phyloP scores from a whole-genome alignment of 2,797 vertebrate species.

The Rhyacichthys aspro region DNA sequence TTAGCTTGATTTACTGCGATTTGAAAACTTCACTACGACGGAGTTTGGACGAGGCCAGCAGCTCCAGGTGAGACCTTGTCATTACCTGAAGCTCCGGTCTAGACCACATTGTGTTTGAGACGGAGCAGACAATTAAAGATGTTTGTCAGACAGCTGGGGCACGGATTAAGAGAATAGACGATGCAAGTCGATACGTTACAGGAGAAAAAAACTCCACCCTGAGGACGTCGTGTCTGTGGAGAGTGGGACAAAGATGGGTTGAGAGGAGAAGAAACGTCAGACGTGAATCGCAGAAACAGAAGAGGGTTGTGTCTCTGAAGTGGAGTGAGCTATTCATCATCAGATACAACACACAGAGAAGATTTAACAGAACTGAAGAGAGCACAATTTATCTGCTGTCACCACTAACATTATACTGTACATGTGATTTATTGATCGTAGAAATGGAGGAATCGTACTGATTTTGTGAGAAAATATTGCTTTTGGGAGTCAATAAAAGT shows the following conservation, averaged over 20 bases:
- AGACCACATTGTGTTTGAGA: conserved; percentile 32
- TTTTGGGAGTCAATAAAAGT: no score
- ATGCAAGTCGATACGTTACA: conserved; percentile 47
- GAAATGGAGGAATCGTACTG: no score
- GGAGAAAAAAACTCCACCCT: conserved; percentile 18
- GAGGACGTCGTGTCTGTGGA: conserved; percentile 17
- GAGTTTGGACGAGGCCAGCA: conserved; percentile 6
- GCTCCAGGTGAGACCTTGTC: conserved; percentile 41
- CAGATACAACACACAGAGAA: background rate
- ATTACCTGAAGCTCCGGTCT: conserved; percentile 55
- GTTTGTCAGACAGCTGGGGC: conserved; percentile 48
- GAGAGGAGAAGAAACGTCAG: conserved; percentile 1
- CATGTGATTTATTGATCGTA: no score
- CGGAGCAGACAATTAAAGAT: conserved; percentile 46
- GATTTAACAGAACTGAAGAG: no score
- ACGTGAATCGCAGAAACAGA: background rate
- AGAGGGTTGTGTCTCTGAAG: background rate
- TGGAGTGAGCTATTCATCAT: background rate
- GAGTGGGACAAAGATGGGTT: conserved; percentile 8
- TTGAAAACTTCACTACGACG: no score
- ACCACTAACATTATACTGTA: background rate
- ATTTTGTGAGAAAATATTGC: no score
- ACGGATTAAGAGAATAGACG: conserved; percentile 23
- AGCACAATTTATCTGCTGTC: background rate
- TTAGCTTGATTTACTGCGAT: background rate